A percentile compares a stretch with the other conserved stretches of the same genome.
Conservation (phyloP, 2,113 vertebrate genomes). For the Coracopsis vasa region DNA sequence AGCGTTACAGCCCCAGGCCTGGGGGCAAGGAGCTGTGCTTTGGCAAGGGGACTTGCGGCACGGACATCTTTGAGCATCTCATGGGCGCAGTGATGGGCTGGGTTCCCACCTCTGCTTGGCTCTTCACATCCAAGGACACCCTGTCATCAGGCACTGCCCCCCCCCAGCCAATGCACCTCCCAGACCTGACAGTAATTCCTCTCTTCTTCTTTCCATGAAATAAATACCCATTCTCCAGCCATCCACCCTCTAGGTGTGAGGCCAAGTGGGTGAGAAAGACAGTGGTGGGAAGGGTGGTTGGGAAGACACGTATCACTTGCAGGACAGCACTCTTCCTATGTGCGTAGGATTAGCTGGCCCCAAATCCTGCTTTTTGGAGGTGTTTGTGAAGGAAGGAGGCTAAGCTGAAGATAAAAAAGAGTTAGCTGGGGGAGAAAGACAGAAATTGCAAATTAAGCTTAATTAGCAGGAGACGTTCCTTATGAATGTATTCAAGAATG, state of each 20-base stretch:
- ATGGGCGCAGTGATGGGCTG: neutral
- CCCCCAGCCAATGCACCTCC: neutral
- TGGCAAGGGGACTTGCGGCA: neutral
- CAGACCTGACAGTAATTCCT: neutral
- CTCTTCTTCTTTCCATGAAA: neutral
- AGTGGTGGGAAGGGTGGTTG: neutral
- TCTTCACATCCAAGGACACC: too few relatives aligned
- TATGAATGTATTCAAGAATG: constrained; percentile 35
- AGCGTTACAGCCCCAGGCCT: neutral
- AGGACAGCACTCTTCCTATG: neutral
- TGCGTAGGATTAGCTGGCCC: neutral
- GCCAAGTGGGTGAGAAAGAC: neutral
- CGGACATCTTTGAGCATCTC: neutral
- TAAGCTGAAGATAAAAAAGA: constrained; percentile 7
- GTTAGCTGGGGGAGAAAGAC: neutral
- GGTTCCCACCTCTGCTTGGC: neutral
- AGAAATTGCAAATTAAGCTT: constrained; percentile 38
- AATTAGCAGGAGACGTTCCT: constrained; percentile 6
- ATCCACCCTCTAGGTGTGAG: neutral
- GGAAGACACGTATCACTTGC: neutral
- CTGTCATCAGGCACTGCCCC: rapidly evolving
- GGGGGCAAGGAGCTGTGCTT: neutral
- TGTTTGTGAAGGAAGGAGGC: constrained; percentile 18
- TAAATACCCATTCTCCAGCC: neutral
- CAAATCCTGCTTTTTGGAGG: neutral